These are phyloP conservation scores for Carterocephalus palaemon DNA, from an alignment of 2,888 invertebrate species.

Conservation along the genomic window DNA sequence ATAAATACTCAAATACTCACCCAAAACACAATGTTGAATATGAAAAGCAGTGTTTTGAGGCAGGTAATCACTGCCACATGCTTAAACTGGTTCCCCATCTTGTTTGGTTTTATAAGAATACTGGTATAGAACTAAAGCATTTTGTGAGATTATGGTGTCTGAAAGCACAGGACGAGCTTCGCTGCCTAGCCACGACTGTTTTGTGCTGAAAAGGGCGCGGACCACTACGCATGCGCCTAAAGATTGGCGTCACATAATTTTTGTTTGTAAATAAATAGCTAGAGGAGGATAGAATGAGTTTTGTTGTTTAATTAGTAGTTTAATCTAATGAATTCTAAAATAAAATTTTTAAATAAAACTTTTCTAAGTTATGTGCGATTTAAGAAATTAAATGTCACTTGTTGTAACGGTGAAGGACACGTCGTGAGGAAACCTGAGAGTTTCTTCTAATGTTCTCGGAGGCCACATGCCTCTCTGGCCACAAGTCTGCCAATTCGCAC, in stretches of 20 bases:
- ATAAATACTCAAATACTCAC: slow-evolving; percentile 72
- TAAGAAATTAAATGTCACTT: too few species aligned
- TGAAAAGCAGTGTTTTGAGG: slow-evolving; percentile 87
- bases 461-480: too few species aligned
- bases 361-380: too few species aligned
- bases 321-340: too few species aligned
- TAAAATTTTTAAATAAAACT: too few species aligned
- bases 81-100: slow-evolving; percentile 85
- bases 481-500: too few species aligned
- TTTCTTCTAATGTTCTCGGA: too few species aligned
- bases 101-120: slow-evolving; percentile 31
- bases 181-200: slow-evolving; percentile 21
- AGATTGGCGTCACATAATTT: slow-evolving; percentile 44
- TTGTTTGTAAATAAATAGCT: slow-evolving; percentile 48
- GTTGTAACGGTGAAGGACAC: too few species aligned
- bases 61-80: slow-evolving; percentile 87
- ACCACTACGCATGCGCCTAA: slow-evolving; percentile 55
- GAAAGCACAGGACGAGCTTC: slow-evolving; percentile 26
- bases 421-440: too few species aligned
- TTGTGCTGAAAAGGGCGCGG: slow-evolving; percentile 24
- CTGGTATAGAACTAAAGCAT: slow-evolving; percentile 27
- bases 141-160: slow-evolving; percentile 22
- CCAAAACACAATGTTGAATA: slow-evolving; percentile 90
- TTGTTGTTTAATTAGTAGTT: too few species aligned
- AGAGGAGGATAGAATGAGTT: too few species aligned